Conservation (phyloP, 2,113 vertebrate genomes). For the Platichthys stellatus region DNA sequence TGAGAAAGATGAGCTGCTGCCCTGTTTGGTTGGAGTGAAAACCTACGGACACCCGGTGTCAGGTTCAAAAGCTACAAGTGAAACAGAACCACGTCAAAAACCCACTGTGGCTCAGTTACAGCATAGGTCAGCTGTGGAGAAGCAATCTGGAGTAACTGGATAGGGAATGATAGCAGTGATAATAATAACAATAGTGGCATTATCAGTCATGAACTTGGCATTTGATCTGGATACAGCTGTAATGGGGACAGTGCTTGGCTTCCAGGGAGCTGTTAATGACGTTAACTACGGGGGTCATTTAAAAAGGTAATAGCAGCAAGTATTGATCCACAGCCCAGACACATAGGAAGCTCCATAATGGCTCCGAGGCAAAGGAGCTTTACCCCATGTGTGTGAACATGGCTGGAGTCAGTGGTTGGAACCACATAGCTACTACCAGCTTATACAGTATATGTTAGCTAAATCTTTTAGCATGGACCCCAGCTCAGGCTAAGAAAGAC, state of each 20-base stretch:
- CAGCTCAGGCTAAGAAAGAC: not conserved
- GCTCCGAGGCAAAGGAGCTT: not conserved
- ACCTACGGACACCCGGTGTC: not conserved
- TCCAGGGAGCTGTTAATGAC: constrained; percentile 13
- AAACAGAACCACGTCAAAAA: not conserved
- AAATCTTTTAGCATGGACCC: constrained; percentile 8
- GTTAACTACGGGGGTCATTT: not conserved
- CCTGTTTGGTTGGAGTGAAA: not conserved
- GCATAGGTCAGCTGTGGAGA: not conserved
- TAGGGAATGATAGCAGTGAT: no score
- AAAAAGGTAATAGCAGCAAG: not conserved
- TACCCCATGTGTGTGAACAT: not conserved
- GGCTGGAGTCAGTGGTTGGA: not conserved
- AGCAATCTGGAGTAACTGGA: not conserved
- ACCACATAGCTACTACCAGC: not conserved
- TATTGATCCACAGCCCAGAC: not conserved
- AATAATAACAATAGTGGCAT: not conserved
- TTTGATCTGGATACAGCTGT: no score
- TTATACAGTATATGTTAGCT: not conserved
- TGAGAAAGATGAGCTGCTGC: not conserved
- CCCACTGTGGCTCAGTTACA: not conserved
- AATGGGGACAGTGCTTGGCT: not conserved
- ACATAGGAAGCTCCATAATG: not conserved
- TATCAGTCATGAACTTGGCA: no score
- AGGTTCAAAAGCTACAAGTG: not conserved